phyloP scores from a whole-genome alignment of 23 tunicate genomes.

The Trididemnum miniatum region DNA sequence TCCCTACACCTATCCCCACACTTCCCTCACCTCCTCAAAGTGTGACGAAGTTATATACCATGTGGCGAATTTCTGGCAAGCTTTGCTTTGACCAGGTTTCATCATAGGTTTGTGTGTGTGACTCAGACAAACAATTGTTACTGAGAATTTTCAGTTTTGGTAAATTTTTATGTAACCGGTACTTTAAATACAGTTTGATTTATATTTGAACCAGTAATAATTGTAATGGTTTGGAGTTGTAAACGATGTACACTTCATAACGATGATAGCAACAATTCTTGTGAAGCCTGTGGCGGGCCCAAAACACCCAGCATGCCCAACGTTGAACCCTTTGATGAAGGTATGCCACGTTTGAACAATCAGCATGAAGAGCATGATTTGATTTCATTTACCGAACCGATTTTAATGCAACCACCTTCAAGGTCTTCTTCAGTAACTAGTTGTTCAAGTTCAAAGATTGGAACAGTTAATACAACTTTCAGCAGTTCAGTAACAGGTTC shows the following conservation, averaged over 20 bases:
- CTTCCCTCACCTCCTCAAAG: no score
- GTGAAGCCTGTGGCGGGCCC: constrained; percentile 27
- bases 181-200: no score
- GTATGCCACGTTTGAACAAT: neutral
- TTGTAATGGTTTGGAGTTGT: constrained; percentile 38
- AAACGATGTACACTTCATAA: constrained; percentile 38
- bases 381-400: neutral
- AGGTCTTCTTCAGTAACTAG: neutral
- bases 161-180: no score
- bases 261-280: constrained; percentile 9
- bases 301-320: constrained; percentile 16
- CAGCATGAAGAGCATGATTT: neutral
- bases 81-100: no score
- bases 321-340: neutral
- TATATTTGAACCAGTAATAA: no score
- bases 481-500: neutral
- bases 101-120: no score
- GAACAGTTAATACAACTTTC: neutral
- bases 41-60: no score
- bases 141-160: no score
- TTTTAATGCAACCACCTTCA: constrained; percentile 11
- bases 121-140: no score
- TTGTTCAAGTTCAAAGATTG: neutral
- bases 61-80: no score
- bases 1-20: no score